phyloP scores from a whole-genome alignment of 2,797 vertebrate species.

The Halcyon smyrnensis region DNA sequence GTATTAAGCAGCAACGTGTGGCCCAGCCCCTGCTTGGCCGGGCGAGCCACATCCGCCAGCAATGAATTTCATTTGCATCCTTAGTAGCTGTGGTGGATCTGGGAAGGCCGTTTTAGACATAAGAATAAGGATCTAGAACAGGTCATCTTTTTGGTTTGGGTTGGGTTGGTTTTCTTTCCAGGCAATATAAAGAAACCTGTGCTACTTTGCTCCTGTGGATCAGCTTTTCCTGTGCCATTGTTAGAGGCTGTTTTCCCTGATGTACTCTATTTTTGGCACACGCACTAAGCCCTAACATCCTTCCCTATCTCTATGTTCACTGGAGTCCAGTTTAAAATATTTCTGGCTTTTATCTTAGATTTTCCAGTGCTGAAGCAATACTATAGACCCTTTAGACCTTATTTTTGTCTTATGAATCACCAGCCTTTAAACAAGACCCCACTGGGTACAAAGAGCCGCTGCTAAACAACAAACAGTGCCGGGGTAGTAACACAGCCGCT shows the following conservation, averaged over 20 bases:
- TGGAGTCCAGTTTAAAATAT: not conserved
- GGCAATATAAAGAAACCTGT: not conserved
- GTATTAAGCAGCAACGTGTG: fast-evolving
- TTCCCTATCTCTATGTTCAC: not conserved
- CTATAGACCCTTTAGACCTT: not conserved
- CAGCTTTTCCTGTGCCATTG: constrained; percentile 30
- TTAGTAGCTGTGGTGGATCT: not conserved
- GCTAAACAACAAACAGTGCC: not conserved
- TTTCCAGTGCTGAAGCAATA: not conserved
- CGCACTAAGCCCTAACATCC: not conserved
- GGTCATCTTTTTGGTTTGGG: not conserved
- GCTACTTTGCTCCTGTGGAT: constrained; percentile 7
- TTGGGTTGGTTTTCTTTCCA: not conserved
- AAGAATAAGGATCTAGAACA: not conserved
- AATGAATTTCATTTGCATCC: not conserved
- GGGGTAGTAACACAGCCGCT: not conserved
- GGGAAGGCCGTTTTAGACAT: not conserved
- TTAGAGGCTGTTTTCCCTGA: not conserved
- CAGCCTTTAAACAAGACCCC: not conserved
- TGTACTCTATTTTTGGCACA: constrained; percentile 38
- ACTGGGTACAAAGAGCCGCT: not conserved
- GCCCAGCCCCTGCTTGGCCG: not conserved
- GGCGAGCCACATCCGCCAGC: not conserved
- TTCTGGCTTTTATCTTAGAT: constrained; percentile 18
- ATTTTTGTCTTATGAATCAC: constrained; percentile 15